These are phyloP conservation scores for Drosophila bipectinata DNA, from an alignment of 1,140 invertebrate genomes.

Conservation along the genomic window DNA sequence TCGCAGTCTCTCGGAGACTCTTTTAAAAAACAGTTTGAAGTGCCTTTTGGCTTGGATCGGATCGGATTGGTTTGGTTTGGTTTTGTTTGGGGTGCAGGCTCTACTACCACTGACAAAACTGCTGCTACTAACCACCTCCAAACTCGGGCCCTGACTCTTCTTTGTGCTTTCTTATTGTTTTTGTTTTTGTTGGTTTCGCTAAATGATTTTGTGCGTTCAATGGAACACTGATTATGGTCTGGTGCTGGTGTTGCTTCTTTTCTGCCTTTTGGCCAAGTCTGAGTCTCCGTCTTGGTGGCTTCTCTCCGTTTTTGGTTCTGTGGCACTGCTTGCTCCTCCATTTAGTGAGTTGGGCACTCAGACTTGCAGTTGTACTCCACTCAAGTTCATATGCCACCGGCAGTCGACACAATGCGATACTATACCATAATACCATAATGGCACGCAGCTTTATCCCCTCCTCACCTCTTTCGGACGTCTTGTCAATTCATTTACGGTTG, in stretches of 20 bases:
- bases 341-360: constrained; percentile 39
- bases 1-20: constrained; percentile 30
- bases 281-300: constrained; percentile 39
- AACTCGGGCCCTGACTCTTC: constrained; percentile 40
- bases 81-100: constrained; percentile 61
- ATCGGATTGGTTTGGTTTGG: constrained; percentile 43
- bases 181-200: constrained; percentile 80
- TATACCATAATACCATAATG: constrained; percentile 53
- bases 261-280: constrained; percentile 46
- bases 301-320: constrained; percentile 68
- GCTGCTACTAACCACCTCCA: constrained; percentile 34
- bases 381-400: constrained; percentile 77
- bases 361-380: constrained; percentile 43
- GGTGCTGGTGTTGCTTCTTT: constrained; percentile 48
- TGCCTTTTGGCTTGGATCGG: constrained; percentile 49
- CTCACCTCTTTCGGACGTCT: constrained; percentile 1
- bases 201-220: constrained; percentile 84
- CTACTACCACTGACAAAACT: constrained; percentile 24
- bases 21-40: constrained; percentile 78
- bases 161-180: constrained; percentile 63
- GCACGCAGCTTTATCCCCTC: constrained; percentile 67
- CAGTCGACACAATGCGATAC: constrained; percentile 24
- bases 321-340: constrained; percentile 15
- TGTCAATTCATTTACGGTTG: constrained; percentile 67
- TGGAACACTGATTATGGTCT: constrained; percentile 83